A percentile compares a stretch with the other conserved stretches of the same genome.
These are phyloP conservation scores for Epinephelus coioides DNA, from an alignment of 2,797 vertebrate genomes.

Conservation along the genomic window DNA sequence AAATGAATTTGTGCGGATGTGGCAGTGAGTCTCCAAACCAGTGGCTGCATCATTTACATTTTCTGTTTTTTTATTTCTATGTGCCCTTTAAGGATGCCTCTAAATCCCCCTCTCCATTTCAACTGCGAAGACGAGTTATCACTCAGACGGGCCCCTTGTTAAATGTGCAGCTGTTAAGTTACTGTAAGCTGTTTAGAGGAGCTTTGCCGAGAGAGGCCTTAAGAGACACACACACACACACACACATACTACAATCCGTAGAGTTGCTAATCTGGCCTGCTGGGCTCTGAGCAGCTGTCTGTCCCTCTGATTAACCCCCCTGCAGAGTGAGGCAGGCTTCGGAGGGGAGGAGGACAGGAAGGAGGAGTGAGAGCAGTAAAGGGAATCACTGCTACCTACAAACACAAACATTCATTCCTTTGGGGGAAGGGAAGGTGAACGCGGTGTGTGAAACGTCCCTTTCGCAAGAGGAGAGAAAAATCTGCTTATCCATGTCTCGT, in stretches of 20 bases:
- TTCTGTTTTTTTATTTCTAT: background rate
- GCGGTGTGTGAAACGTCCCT: background rate
- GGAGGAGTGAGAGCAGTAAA: conserved; percentile 25
- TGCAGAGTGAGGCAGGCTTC: conserved; percentile 39
- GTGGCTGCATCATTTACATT: background rate
- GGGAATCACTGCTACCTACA: conserved; percentile 32
- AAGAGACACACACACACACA: conserved; percentile 21
- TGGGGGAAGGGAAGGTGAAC: background rate
- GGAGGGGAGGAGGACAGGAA: conserved; percentile 17
- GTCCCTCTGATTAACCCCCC: conserved; percentile 76
- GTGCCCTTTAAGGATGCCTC: conserved; percentile 12
- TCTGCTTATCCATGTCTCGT: too few relatives aligned
- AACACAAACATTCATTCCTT: conserved; percentile 29
- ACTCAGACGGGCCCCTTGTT: conserved; percentile 69
- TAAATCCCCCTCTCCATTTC: conserved; percentile 65
- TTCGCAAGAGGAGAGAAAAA: too few relatives aligned
- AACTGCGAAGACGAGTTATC: conserved; percentile 43
- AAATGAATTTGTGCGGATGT: too few relatives aligned
- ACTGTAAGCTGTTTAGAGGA: conserved; percentile 81
- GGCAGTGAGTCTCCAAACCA: background rate
- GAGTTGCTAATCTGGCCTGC: conserved; percentile 78
- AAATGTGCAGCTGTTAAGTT: conserved; percentile 80
- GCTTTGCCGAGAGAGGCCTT: conserved; percentile 73
- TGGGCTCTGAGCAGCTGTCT: conserved; percentile 78
- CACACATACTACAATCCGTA: conserved; percentile 63